These are phyloP conservation scores for Octodon degus DNA, from an alignment of 2,113 vertebrate genomes.

Conservation along the genomic window DNA sequence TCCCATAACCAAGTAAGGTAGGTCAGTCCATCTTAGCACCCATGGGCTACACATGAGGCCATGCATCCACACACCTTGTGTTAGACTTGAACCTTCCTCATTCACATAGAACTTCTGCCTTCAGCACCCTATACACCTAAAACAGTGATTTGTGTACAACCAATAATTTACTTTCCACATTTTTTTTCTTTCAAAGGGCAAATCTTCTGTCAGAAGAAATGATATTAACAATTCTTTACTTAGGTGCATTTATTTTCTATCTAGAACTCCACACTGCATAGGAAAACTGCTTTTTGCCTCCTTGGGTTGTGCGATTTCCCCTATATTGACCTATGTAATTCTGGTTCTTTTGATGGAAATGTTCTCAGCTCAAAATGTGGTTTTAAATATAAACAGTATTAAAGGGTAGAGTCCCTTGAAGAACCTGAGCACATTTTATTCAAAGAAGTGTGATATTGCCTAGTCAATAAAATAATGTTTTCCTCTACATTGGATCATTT, in stretches of 20 bases:
- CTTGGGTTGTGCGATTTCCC: constrained; percentile 23
- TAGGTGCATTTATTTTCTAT: constrained; percentile 7
- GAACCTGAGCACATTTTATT: constrained; percentile 47
- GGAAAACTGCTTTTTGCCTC: constrained; percentile 22
- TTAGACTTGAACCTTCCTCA: neutral
- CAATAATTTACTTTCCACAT: constrained; percentile 32
- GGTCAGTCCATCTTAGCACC: neutral
- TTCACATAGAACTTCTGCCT: neutral
- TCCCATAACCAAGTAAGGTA: neutral
- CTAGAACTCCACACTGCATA: neutral
- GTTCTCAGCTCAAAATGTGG: constrained; percentile 53
- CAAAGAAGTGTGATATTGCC: neutral
- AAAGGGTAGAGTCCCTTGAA: constrained; percentile 36
- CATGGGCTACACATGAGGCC: neutral
- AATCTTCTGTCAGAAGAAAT: constrained; percentile 51
- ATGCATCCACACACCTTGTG: neutral
- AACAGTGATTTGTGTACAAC: neutral
- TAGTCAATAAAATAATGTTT: constrained; percentile 40
- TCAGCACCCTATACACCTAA: neutral
- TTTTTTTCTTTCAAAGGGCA: constrained; percentile 35
- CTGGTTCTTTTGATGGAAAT: constrained; percentile 9
- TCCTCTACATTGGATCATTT: constrained; percentile 32
- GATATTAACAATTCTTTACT: constrained; percentile 26
- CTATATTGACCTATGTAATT: constrained; percentile 27
- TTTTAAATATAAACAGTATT: constrained; percentile 41